A percentile compares a stretch with the other conserved stretches of the same genome.
phyloP scores from a whole-genome alignment of 2,797 vertebrate genomes.

The Sebastes matsubarae region DNA sequence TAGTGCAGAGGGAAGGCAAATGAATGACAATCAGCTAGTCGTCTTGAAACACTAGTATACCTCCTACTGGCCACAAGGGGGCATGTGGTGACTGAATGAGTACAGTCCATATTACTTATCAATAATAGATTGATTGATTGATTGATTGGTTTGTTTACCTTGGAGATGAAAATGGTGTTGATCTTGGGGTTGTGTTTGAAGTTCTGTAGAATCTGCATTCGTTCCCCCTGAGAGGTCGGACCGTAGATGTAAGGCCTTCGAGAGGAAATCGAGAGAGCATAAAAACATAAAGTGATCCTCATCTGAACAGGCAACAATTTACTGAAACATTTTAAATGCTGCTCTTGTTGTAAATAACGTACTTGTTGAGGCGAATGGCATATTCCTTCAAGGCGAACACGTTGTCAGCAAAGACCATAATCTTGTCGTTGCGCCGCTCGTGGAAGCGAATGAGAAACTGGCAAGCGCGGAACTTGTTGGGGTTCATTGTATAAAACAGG shows the following conservation, averaged over 20 bases:
- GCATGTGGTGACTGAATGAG: neutral
- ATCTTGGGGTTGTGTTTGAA: conserved; percentile 99
- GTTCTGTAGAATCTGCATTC: conserved; percentile 99
- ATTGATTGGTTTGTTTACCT: conserved; percentile 79
- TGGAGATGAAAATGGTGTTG: conserved; percentile 99
- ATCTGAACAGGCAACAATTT: neutral
- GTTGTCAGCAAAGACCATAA: conserved; percentile 98
- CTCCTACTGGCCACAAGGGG: neutral
- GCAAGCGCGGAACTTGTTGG: conserved; percentile 98
- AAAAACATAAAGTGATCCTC: neutral
- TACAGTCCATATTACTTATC: neutral
- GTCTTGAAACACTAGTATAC: neutral
- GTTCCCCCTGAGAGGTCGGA: conserved; percentile 96
- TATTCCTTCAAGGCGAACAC: conserved; percentile 98
- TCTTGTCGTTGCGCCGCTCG: conserved; percentile 98
- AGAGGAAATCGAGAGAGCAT: conserved; percentile 9
- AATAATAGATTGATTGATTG: neutral
- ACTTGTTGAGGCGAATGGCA: conserved; percentile 96
- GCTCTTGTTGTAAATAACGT: conserved; percentile 36
- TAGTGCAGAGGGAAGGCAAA: neutral
- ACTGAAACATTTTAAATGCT: neutral
- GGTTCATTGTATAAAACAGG: conserved; percentile 98
- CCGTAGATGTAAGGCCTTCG: conserved; percentile 96
- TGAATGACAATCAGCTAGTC: neutral
- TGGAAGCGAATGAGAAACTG: conserved; percentile 99